Base-by-base conservation (phyloP, 2,797 vertebrate species). In the Falco columbarius region DNA sequence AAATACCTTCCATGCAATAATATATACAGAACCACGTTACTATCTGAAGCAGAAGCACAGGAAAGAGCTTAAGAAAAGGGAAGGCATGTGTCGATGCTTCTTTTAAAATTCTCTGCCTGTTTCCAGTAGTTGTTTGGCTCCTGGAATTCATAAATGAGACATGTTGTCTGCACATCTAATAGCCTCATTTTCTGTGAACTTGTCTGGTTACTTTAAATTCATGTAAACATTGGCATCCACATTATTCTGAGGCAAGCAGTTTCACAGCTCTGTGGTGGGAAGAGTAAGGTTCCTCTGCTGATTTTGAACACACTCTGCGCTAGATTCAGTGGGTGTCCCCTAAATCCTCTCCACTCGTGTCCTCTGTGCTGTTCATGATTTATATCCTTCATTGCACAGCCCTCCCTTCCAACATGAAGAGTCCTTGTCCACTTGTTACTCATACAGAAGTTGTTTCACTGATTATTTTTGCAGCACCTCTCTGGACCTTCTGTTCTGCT, bases 371-470 rank as follows among this genome's bases (percentile, higher is more conserved):
- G 19, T 5, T 49, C 46, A 14, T 17, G 42, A 66, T 34, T 77
- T 86, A 49, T 1, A 51, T 0, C 1, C 4, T 22, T 27, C 59
- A 36, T 5, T 4, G 8, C 6, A 3, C 54, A 6, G 6, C 19
- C 26, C 32, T 52, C 30, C 34, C 21, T 59, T 32, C 21, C 36
- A 63, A 6, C 0, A 0, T 0, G 2, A 83, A 22, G 26, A 71
- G 49, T 29, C 24, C 67, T 52, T 29, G 19, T 18, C 24, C 55
- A 14, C 75, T 58, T 44, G 7, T 47, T 38, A 52, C 17, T 34
- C 30, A 14, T 2, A 52, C 12, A 40, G 7, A 81, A 72, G 32
- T 12, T 49, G 36, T 73, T 73, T 34, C 34, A 42, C 16, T 17
- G 29, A 66, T n/a, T 4, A 3, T 29, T 89, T 80, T 22, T 89